Percentiles rank a stretch among this genome's conserved stretches.
These are phyloP conservation scores for Blastobasis adustella DNA, from an alignment of 2,888 invertebrate genomes.

Conservation along the genomic window DNA sequence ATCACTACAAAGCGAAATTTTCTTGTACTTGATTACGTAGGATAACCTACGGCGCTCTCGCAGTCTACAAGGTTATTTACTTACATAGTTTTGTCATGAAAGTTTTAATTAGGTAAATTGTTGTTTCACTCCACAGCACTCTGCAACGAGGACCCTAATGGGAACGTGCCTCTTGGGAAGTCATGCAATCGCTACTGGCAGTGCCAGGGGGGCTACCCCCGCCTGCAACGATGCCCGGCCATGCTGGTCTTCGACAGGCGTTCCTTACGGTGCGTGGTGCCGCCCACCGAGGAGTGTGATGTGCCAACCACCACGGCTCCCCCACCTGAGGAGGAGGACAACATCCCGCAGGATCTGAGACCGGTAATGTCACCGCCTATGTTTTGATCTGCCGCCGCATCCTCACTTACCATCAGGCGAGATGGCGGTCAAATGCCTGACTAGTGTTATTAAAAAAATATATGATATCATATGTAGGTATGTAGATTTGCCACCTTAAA, in stretches of 20 bases:
- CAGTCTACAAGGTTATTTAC: no score
- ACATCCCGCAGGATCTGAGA: slow-evolving; percentile 37
- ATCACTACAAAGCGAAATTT: no score
- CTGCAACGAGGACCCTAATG: slow-evolving; percentile 93
- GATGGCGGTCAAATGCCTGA: no score
- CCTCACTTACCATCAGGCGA: no score
- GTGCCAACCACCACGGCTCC: slow-evolving; percentile 84
- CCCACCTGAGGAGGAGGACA: slow-evolving; percentile 69
- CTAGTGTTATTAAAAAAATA: no score
- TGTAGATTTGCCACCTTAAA: no score
- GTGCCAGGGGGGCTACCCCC: slow-evolving; percentile 94
- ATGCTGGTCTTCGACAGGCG: slow-evolving; percentile 92
- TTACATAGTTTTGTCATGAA: no score
- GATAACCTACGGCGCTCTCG: no score
- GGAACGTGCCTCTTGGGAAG: slow-evolving; percentile 92
- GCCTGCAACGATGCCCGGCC: slow-evolving; percentile 91
- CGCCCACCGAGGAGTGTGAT: slow-evolving; percentile 93
- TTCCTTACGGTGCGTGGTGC: slow-evolving; percentile 89
- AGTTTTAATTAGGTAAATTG: no score
- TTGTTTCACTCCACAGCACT: slow-evolving; percentile 78
- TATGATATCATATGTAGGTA: no score
- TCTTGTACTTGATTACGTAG: no score
- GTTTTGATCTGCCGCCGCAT: no score
- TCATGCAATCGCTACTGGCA: slow-evolving; percentile 97
- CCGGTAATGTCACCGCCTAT: slow-evolving; percentile 27